These are phyloP conservation scores for Nycteola revayana DNA, from an alignment of 2,888 invertebrate genomes.

Conservation along the genomic window DNA sequence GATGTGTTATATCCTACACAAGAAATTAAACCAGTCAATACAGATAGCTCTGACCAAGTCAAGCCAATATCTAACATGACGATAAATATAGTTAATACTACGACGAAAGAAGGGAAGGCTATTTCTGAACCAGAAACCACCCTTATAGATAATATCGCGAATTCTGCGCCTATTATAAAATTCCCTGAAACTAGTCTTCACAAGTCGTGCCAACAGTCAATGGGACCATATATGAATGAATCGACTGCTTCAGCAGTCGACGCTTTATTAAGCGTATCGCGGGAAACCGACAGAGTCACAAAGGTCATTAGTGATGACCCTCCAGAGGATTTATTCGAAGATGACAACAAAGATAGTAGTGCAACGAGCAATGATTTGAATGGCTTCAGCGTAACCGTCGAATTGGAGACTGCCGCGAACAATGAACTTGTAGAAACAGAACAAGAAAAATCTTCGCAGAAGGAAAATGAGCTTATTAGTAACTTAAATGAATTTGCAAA, in stretches of 20 bases:
- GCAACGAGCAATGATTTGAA: conserved; percentile 34
- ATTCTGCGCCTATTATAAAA: conserved; percentile 16
- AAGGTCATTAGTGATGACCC: conserved; percentile 65
- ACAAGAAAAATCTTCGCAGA: conserved; percentile 18
- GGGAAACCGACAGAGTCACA: conserved; percentile 69
- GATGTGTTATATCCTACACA: conserved; percentile 58
- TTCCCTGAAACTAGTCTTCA: conserved; percentile 24
- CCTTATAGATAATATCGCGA: conserved; percentile 1
- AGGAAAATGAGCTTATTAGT: conserved; percentile 13
- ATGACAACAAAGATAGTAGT: conserved; percentile 59
- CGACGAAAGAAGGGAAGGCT: neutral
- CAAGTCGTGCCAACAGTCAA: conserved; percentile 33
- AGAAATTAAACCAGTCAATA: conserved; percentile 56
- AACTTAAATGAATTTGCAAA: conserved; percentile 13
- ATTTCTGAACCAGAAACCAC: neutral
- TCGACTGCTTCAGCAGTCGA: conserved; percentile 74
- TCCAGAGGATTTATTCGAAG: conserved; percentile 74
- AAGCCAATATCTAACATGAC: conserved; percentile 20
- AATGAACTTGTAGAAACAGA: conserved; percentile 14
- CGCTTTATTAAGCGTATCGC: conserved; percentile 68
- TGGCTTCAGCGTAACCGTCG: conserved; percentile 38
- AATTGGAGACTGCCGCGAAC: conserved; percentile 18
- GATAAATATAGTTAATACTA: conserved; percentile 5
- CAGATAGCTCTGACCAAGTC: conserved; percentile 27
- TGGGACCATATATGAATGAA: conserved; percentile 59